Evolutionary conservation across 2,113 vertebrate genomes (phyloP).

Genomic region (Blennius ocellaris): DNA sequence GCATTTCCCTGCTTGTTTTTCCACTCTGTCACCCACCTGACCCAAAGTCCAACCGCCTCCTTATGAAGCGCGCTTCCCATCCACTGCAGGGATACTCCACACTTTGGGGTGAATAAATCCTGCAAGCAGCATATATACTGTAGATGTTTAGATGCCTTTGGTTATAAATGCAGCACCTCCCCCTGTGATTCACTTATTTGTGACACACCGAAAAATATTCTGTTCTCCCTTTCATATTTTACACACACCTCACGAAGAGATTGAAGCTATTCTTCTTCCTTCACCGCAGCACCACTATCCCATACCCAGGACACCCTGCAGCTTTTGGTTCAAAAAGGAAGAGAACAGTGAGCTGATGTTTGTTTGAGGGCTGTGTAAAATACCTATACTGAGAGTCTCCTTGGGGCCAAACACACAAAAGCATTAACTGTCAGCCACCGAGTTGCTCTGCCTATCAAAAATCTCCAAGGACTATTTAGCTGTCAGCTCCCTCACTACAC

Average conservation of each 20-base stretch:
- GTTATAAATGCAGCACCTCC: constrained; percentile 27
- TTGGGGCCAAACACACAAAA: constrained; percentile 73
- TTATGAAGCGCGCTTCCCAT: background rate
- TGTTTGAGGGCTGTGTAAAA: constrained; percentile 69
- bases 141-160: constrained; percentile 24
- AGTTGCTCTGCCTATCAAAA: constrained; percentile 78
- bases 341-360: constrained; percentile 57
- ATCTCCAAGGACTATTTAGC: constrained; percentile 82
- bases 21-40: constrained; percentile 39
- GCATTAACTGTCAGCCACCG: constrained; percentile 75
- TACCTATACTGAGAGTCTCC: constrained; percentile 67
- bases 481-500: constrained; percentile 72
- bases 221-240: constrained; percentile 26
- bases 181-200: constrained; percentile 30
- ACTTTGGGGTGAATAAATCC: constrained; percentile 31
- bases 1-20: constrained; percentile 43
- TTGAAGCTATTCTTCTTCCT: constrained; percentile 57
- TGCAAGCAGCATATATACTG: constrained; percentile 21
- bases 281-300: constrained; percentile 38
- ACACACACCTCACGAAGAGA: constrained; percentile 47
- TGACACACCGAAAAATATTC: constrained; percentile 19
- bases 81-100: constrained; percentile 16
- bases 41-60: constrained; percentile 23
- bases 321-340: constrained; percentile 59
- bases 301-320: constrained; percentile 50